Evolutionary conservation across 2,113 vertebrate species (phyloP).

Genomic region (Syngnathus floridae): DNA sequence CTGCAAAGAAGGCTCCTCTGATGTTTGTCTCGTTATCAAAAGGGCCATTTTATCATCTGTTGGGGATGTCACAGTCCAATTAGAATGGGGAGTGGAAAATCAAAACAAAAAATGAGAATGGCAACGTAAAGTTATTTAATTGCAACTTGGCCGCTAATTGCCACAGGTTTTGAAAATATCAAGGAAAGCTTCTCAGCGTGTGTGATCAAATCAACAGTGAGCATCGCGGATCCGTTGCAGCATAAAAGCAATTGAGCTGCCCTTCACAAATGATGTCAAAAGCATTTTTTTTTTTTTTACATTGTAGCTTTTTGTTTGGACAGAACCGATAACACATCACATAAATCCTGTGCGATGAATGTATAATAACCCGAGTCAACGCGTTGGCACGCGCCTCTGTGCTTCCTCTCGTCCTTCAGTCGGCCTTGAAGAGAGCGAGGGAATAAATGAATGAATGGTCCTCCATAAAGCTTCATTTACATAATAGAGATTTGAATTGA

Average conservation of each 20-base stretch:
- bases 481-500: slow-evolving; percentile 20
- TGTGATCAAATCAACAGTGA: slow-evolving; percentile 5
- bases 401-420: slow-evolving; percentile 4
- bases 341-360: slow-evolving; percentile 15
- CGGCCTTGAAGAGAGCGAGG: slow-evolving; percentile 17
- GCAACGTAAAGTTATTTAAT: slow-evolving; percentile 38
- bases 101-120: slow-evolving; percentile 20
- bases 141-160: slow-evolving; percentile 31
- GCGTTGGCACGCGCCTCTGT: not conserved
- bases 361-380: slow-evolving; percentile 17
- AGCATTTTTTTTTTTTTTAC: not conserved
- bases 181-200: slow-evolving; percentile 3
- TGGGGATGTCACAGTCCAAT: slow-evolving; percentile 42
- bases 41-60: slow-evolving; percentile 9
- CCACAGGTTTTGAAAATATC: slow-evolving; percentile 14
- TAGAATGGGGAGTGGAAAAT: slow-evolving; percentile 36
- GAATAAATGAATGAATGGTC: slow-evolving; percentile 28
- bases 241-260: not conserved
- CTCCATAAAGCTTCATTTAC: slow-evolving; percentile 22
- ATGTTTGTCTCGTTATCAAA: slow-evolving; percentile 11
- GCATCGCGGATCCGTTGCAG: not conserved
- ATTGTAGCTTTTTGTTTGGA: not conserved
- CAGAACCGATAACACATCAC: not conserved
- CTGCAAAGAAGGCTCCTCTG: slow-evolving; percentile 10
- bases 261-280: not conserved